phyloP scores from a whole-genome alignment of 2,113 vertebrate genomes.

The Crotalus helleri region DNA sequence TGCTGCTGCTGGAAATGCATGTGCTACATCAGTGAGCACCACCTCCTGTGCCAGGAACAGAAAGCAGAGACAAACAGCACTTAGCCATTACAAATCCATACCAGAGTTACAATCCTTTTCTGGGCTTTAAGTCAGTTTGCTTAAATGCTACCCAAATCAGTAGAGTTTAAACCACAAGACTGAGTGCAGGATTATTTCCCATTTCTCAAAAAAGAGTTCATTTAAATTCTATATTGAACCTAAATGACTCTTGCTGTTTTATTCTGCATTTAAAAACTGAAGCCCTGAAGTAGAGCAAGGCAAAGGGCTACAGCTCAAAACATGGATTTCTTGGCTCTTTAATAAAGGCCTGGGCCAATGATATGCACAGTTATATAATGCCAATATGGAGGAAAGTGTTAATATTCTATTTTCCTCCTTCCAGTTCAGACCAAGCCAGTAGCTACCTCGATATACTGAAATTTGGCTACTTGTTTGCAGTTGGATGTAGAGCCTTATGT shows the following conservation, averaged over 20 bases:
- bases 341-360: slow-evolving; percentile 12
- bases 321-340: neutral
- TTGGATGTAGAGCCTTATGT: neutral
- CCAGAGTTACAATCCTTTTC: neutral
- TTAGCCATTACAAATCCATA: neutral
- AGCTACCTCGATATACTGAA: neutral
- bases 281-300: neutral
- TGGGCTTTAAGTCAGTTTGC: neutral
- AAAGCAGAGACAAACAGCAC: neutral
- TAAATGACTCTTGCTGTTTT: neutral
- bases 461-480: neutral
- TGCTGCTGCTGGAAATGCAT: neutral
- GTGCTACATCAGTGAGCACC: neutral
- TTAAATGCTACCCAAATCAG: neutral
- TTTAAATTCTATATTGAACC: neutral
- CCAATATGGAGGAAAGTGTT: neutral
- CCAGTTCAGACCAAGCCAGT: neutral
- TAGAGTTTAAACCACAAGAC: neutral
- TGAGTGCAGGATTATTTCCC: neutral
- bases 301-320: neutral
- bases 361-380: neutral
- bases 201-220: neutral
- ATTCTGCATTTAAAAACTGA: neutral
- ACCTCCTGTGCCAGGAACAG: neutral
- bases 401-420: neutral